Conservation (phyloP, 2,113 vertebrate genomes). For the Anarhynchus alexandrinus region DNA sequence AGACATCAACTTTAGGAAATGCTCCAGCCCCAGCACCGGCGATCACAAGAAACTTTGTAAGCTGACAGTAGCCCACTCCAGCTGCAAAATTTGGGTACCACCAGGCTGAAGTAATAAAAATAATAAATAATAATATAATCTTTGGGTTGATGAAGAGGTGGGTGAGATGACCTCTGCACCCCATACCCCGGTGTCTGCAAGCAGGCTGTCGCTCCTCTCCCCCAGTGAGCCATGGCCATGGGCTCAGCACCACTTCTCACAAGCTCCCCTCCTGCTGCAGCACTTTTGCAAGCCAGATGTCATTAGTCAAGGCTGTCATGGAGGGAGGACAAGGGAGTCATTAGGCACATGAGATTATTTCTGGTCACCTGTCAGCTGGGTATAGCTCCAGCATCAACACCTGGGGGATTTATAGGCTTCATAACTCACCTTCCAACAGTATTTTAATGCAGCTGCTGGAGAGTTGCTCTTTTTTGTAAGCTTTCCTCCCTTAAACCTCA, state of each 20-base stretch:
- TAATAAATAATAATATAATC: neutral
- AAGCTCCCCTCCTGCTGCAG: rapidly evolving
- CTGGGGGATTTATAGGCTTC: neutral
- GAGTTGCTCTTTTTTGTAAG: neutral
- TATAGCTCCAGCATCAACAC: neutral
- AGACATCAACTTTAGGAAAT: neutral
- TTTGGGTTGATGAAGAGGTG: neutral
- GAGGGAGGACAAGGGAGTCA: neutral
- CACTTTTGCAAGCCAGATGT: neutral
- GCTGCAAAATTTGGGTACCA: neutral
- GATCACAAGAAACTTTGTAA: neutral
- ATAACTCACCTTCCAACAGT: neutral
- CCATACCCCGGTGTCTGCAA: neutral
- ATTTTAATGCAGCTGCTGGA: neutral
- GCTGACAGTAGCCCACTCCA: neutral
- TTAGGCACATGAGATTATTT: neutral
- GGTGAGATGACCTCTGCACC: neutral
- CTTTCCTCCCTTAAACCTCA: neutral
- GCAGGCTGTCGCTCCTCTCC: neutral
- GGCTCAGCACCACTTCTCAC: neutral
- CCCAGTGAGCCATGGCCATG: rapidly evolving
- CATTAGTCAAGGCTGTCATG: neutral
- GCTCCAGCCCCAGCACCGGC: neutral
- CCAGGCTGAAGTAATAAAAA: neutral
- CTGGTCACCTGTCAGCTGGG: neutral